Evolutionary conservation across 1,140 invertebrate species (phyloP), one percentile per base, ranked within the genome.

Genomic region (Hestina assimilis): DNA sequence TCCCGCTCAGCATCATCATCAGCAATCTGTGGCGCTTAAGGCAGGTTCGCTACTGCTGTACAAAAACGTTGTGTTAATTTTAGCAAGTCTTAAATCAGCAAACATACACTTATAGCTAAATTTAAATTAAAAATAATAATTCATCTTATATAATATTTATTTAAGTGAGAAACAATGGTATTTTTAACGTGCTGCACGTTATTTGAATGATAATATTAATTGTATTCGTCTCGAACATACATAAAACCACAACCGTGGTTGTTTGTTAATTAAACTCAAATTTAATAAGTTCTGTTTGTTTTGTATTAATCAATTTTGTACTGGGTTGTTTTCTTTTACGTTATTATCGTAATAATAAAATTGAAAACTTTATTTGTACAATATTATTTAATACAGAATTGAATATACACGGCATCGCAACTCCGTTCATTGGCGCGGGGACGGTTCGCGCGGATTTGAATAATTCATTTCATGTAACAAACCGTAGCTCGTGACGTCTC

Each of bases 251-350:
- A 19, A 23, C 52, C 43, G 15, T 38, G 47, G 8, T 33, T 54
- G 52, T 54, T 54, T 35, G 52, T 54, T 54, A 54, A 54, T 54
- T 54, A 54, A 54, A 54, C 41, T 46, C 52, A 21, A 29, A 54
- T 54, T 54, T 54, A 46, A 45, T 54, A 54, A 45, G 42, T 21
- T 24, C 17, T 54, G 41, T 54, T 54, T 54, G 42, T 45, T 35
- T 35, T 54, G 41, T 35, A 54, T 54, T 46, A 45, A 54, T 54
- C 41, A 46, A 45, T 54, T 35, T 23, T 28, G 20, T 23, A 23
- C 20, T 26, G 41, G 20, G 12, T 45, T 54, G 21, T 54, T 45
- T 31, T 42, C 24, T 23, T 38, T n/a, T 31, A n/a, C 19, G 19
- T 53, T 53, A 53, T 31, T 53, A 53, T 42, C 38, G 50, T 53